These are phyloP conservation scores for Mellilla xanthometata DNA, from an alignment of 2,888 invertebrate genomes.

Conservation along the genomic window DNA sequence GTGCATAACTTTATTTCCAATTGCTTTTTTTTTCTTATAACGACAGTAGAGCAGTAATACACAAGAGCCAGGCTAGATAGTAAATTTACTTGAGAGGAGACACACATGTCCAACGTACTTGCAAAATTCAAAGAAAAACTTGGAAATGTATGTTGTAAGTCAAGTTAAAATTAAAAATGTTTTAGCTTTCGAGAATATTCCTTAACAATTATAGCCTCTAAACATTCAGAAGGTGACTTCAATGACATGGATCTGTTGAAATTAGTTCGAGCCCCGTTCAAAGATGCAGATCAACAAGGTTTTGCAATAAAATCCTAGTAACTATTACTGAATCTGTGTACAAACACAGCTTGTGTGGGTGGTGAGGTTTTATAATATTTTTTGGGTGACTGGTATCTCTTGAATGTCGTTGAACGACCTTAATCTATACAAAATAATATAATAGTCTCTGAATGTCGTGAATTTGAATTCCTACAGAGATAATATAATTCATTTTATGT, in stretches of 20 bases:
- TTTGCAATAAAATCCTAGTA: neutral
- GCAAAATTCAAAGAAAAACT: too few relatives aligned
- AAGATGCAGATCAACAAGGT: slow-evolving; percentile 14
- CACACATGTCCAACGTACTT: too few relatives aligned
- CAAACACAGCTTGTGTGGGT: slow-evolving; percentile 11
- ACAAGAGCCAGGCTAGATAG: too few relatives aligned
- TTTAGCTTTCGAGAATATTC: slow-evolving; percentile 9
- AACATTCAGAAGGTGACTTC: slow-evolving; percentile 37
- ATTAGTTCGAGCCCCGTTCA: slow-evolving; percentile 27
- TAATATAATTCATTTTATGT: too few relatives aligned
- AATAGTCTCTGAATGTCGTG: too few relatives aligned
- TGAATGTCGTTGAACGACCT: slow-evolving; percentile 8
- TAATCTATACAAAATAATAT: neutral
- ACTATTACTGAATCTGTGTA: neutral
- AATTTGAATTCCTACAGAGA: too few relatives aligned
- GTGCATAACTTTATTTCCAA: too few relatives aligned
- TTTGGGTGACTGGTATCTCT: neutral
- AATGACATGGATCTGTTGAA: slow-evolving; percentile 28
- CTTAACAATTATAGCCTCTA: slow-evolving; percentile 31
- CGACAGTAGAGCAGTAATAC: too few relatives aligned
- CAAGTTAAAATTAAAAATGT: too few relatives aligned
- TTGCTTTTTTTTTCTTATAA: too few relatives aligned
- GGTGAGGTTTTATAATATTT: slow-evolving; percentile 1
- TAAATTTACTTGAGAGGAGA: too few relatives aligned
- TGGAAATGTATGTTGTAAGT: too few relatives aligned